phyloP scores from a whole-genome alignment of 2,888 invertebrate genomes.

The Tachina lurida region DNA sequence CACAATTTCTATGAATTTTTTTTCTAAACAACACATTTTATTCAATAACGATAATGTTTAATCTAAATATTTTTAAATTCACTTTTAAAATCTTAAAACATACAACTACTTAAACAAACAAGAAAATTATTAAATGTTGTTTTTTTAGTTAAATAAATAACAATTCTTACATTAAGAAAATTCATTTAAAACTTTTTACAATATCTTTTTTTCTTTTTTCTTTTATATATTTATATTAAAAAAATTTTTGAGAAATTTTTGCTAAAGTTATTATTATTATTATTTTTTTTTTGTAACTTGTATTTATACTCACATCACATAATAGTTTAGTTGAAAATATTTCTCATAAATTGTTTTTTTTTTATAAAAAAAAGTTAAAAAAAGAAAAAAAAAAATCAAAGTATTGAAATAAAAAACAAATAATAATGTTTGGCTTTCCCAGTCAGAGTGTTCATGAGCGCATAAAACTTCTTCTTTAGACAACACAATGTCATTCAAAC shows the following conservation, averaged over 20 bases:
- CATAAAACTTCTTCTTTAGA: slow-evolving; percentile 60
- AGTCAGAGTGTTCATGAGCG: slow-evolving; percentile 33
- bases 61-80: not conserved
- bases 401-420: slow-evolving; percentile 45
- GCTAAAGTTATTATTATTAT: slow-evolving; percentile 6
- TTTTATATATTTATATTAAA: slow-evolving; percentile 14
- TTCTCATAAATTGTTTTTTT: slow-evolving; percentile 49
- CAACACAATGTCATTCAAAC: slow-evolving; percentile 62
- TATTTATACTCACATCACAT: slow-evolving; percentile 24
- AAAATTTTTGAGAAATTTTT: slow-evolving; percentile 19
- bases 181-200: slow-evolving; percentile 55
- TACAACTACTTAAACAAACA: slow-evolving; percentile 5
- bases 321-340: slow-evolving; percentile 54
- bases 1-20: too few species aligned
- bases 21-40: too few species aligned
- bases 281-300: not conserved
- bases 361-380: not conserved
- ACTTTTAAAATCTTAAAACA: not conserved
- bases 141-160: slow-evolving; percentile 15
- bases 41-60: too few species aligned
- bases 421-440: slow-evolving; percentile 58
- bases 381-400: slow-evolving; percentile 17
- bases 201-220: slow-evolving; percentile 13
- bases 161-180: slow-evolving; percentile 35
- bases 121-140: not conserved